Conservation (phyloP, 2,113 vertebrate genomes). For the Grus americana region DNA sequence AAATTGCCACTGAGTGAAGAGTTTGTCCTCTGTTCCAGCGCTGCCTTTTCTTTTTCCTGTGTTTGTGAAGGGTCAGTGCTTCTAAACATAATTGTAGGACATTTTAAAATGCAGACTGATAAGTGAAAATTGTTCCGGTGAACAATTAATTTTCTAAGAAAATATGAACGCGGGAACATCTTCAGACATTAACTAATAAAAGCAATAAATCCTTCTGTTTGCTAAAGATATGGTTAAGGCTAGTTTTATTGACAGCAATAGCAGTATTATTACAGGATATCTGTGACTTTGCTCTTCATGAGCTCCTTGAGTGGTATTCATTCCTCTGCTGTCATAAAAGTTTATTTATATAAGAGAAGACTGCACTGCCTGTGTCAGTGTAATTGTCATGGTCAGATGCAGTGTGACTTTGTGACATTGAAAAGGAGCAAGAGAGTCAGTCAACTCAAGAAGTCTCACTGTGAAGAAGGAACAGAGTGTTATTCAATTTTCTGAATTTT, state of each 20-base stretch:
- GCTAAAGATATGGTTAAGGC: background rate
- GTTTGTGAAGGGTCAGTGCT: background rate
- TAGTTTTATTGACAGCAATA: background rate
- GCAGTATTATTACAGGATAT: background rate
- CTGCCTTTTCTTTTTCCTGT: background rate
- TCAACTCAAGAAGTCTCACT: background rate
- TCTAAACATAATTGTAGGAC: background rate
- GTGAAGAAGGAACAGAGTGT: background rate
- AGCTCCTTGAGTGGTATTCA: background rate
- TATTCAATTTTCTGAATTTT: background rate
- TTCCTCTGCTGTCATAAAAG: background rate
- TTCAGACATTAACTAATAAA: background rate
- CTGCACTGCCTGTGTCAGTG: background rate
- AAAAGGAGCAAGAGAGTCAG: background rate
- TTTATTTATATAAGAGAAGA: background rate
- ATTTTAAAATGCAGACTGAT: background rate
- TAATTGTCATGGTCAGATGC: background rate
- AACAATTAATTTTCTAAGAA: background rate
- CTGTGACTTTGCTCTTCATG: background rate
- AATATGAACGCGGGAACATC: background rate
- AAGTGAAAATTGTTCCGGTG: background rate
- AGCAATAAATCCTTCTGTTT: background rate
- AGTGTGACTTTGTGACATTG: background rate
- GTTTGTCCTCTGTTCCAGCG: background rate
- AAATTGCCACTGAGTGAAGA: background rate